A percentile compares a stretch with the other conserved stretches of the same genome.
Conservation (phyloP, 2,888 invertebrate genomes). For the Ectemnius continuus region DNA sequence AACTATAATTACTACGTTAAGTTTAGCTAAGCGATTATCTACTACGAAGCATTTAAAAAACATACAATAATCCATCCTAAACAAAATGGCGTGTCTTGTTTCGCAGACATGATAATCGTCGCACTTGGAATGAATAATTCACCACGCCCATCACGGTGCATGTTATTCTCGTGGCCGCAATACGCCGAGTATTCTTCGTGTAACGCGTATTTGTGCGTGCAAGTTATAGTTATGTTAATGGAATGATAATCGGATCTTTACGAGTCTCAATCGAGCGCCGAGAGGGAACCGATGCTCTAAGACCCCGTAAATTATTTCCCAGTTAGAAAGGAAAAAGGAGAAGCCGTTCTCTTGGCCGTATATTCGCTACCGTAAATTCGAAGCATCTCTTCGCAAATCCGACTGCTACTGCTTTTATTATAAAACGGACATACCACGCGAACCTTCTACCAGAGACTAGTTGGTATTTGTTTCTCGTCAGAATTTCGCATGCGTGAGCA, state of each 20-base stretch:
- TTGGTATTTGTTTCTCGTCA: constrained; percentile 65
- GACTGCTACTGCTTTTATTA: constrained; percentile 57
- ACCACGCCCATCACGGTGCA: background rate
- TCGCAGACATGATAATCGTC: background rate
- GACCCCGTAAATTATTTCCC: constrained; percentile 25
- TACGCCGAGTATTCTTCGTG: background rate
- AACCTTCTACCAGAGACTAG: constrained; percentile 48
- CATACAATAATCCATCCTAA: background rate
- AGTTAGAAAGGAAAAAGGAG: constrained; percentile 15
- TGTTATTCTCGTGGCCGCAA: constrained; percentile 4
- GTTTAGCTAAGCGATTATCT: no score
- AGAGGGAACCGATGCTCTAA: background rate
- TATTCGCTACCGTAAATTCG: constrained; percentile 54
- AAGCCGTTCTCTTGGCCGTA: background rate
- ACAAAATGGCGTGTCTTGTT: no score
- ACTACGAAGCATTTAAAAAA: background rate
- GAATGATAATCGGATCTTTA: constrained; percentile 3
- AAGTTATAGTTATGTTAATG: constrained; percentile 5
- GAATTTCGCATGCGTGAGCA: constrained; percentile 59
- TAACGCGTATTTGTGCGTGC: background rate
- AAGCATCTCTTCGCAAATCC: constrained; percentile 45
- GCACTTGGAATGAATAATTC: constrained; percentile 2
- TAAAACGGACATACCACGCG: constrained; percentile 57
- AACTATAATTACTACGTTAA: background rate
- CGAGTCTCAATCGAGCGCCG: background rate